Base-by-base conservation (phyloP, 2,797 vertebrate species). In the Spinus pinus region DNA sequence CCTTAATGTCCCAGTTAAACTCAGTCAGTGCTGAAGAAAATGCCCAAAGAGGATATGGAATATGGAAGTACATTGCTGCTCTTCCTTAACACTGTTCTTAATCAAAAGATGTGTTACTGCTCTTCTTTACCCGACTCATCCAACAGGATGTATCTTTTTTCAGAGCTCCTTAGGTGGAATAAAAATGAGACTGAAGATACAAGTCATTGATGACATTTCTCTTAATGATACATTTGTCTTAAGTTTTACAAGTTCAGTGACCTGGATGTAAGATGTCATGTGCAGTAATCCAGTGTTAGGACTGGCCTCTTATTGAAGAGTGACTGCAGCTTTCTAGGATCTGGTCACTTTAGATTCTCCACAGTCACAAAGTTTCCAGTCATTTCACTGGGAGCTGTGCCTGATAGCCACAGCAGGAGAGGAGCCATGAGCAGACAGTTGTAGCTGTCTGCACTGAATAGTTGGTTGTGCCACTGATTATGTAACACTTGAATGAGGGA, bases 101-200 rank as follows among this genome's bases (percentile, higher is more conserved):
- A 96, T 92, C 96, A 97, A 98, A 97, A 98, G 98, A 98, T 97
- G 23, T 5, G 87, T 97, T 96, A 95, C 97, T 97, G 96, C 93
- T 98, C 97, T 90, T 95, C 97, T 95, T 96, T 96, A 92, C 94
- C 95, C 96, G 97, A 93, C 97, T 96, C 97, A 98, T 98, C 97
- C 97, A 96, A 97, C 97, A 98, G 96, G 98, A 97, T 78, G 98
- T 99, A 99, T 99, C 98, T 99, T 99, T 99, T 97, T 74, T 92
- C 69, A 74, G 90, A 96, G 62, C 41, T 92, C 73, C 47, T 83
- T 91, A 73, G 33, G 64, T 92, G 65, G 82, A 83, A 69, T 95
- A 79, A 83, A 83, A 54, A 64, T 53, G 0, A 57, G 61, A 70
- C 22, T 90, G 73, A 70, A 60, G 62, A 53, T 60, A 60, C 5